These are phyloP conservation scores for Heteractis magnifica DNA, from an alignment of 92 coral and sea anemone genomes.

Conservation along the genomic window DNA sequence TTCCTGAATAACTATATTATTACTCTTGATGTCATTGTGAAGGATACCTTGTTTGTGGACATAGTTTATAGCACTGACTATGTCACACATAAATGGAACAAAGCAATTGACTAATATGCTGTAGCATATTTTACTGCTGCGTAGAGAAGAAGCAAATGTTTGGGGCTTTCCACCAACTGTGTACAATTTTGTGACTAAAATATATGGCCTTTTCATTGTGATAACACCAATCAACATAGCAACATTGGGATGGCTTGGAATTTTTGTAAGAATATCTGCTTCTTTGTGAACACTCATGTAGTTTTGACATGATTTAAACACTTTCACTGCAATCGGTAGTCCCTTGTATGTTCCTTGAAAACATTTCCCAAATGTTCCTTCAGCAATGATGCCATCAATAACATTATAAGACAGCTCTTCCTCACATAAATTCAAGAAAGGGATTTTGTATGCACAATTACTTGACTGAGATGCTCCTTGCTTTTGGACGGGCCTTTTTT, in stretches of 20 bases:
- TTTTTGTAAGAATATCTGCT: constrained; percentile 30
- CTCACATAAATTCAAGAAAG: constrained; percentile 35
- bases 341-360: constrained; percentile 42
- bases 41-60: too few relatives aligned
- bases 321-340: constrained; percentile 35
- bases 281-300: constrained; percentile 35
- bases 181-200: constrained; percentile 44
- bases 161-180: constrained; percentile 26
- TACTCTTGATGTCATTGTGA: constrained; percentile 52
- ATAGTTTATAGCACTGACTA: constrained; percentile 35
- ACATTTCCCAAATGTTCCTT: constrained; percentile 63
- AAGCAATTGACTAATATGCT: background rate
- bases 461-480: too few relatives aligned
- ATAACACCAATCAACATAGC: constrained; percentile 48
- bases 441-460: constrained; percentile 6
- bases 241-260: constrained; percentile 45
- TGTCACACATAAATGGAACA: constrained; percentile 20
- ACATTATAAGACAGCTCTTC: constrained; percentile 17
- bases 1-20: constrained; percentile 49
- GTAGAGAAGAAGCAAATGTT: constrained; percentile 27
- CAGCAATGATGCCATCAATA: constrained; percentile 22
- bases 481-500: too few relatives aligned
- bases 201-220: constrained; percentile 28
- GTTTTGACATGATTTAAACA: constrained; percentile 21
- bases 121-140: background rate